Evolutionary conservation across 2,797 vertebrate species (phyloP), one percentile per base, ranked within the genome.

Genomic region (Leuciscus waleckii): DNA sequence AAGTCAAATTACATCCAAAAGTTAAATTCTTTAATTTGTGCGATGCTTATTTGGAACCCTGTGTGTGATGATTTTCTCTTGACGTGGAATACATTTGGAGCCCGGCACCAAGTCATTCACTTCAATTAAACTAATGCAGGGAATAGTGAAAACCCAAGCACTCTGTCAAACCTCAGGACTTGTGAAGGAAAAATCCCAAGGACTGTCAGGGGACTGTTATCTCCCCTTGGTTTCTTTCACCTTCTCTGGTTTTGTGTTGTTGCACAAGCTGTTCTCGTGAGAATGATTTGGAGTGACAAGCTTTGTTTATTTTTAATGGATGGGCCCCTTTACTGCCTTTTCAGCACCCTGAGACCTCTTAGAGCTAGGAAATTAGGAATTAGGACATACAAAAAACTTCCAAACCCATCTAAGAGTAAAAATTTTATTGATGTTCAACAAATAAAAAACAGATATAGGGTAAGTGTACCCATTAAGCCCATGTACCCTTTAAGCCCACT

Each of bases 81-180:
- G 81, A 7, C 5, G 4, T 83, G 29, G 43, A 76, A 41, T 68
- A 26, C 63, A 56, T 56, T 69, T 68, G 49, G 19, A 56, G 16
- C 71, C 39, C 32, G 23, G 49, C n/a, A 35, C 39, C 14, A 74
- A 77, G 35, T 23, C 19, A 83, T 77, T 83, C 7, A 43, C 80
- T 70, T 87, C 81, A 87, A 85, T 90, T 85, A 88, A 87, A 84
- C 65, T 43, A 71, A 85, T 65, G 86, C 88, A 86, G 82, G 71
- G 65, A 79, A 76, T 65, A 73, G 81, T 82, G 85, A 76, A 74
- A 70, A 69, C 73, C 58, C n/a, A 23, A 68, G 56, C 43, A n/a
- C 73, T 32, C 65, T 83, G 81, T 79, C 65, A 73, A 67, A 63
- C 35, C 56, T 67, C 43, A 46, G 65, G 43, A 56, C 49, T 79